phyloP scores from a whole-genome alignment of 2,888 invertebrate genomes.

The Idaea aversata region DNA sequence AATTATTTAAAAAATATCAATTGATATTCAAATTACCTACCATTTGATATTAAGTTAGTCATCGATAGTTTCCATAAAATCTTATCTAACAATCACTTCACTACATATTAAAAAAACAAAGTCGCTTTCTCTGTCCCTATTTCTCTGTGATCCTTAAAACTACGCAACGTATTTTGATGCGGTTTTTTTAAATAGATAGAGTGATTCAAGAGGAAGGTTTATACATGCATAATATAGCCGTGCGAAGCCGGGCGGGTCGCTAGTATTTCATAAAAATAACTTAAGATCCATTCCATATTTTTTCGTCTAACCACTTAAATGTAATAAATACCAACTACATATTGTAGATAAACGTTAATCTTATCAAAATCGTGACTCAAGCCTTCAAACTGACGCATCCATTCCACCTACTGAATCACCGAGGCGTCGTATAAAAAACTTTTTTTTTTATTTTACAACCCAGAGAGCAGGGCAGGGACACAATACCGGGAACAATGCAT shows the following conservation, averaged over 20 bases:
- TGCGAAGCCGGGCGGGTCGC: too few relatives aligned
- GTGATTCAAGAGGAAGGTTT: too few relatives aligned
- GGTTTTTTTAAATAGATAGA: too few relatives aligned
- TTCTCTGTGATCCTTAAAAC: too few relatives aligned
- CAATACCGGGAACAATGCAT: conserved; percentile 74
- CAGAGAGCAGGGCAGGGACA: conserved; percentile 45
- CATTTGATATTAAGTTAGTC: neutral
- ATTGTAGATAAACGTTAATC: conserved; percentile 17
- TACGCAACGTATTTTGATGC: too few relatives aligned
- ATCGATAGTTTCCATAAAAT: neutral
- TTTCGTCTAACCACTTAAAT: neutral
- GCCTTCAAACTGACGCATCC: conserved; percentile 36
- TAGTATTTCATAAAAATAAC: too few relatives aligned
- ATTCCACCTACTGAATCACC: conserved; percentile 53
- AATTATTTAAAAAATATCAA: too few relatives aligned
- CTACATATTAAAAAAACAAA: too few relatives aligned
- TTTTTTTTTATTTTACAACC: conserved; percentile 54
- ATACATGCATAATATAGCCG: too few relatives aligned
- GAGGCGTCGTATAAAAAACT: conserved; percentile 49
- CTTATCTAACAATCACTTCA: too few relatives aligned
- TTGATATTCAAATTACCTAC: neutral
- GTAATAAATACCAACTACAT: neutral
- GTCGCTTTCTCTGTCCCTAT: too few relatives aligned
- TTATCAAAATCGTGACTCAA: conserved; percentile 17
- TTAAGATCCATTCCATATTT: neutral